Evolutionary conservation across 2,113 vertebrate species (phyloP).

Genomic region (Neotragus moschatus): DNA sequence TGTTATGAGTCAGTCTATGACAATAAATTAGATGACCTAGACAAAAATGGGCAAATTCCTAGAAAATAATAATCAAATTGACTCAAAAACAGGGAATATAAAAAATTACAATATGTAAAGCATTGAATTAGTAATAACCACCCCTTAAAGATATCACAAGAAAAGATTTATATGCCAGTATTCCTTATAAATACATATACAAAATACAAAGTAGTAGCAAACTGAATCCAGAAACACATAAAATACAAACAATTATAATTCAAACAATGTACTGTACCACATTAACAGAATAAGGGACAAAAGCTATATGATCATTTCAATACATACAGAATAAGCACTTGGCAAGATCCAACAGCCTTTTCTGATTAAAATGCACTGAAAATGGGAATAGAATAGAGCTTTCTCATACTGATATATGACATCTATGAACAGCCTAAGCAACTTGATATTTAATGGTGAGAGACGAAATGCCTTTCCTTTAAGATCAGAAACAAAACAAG

Average conservation of each 20-base stretch:
- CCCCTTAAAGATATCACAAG: not conserved
- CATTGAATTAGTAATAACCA: not conserved
- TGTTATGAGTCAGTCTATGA: not conserved
- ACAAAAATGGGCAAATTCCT: not conserved
- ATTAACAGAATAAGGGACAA: not conserved
- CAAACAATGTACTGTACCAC: not conserved
- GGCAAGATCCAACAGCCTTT: not conserved
- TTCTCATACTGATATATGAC: not conserved
- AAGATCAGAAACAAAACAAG: not conserved
- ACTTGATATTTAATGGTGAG: not conserved
- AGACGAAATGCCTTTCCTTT: not conserved
- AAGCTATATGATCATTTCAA: not conserved
- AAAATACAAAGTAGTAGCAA: not conserved
- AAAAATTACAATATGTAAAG: not conserved
- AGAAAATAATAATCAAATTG: not conserved
- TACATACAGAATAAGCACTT: not conserved
- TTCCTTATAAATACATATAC: not conserved
- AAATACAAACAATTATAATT: not conserved
- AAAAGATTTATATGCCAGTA: not conserved
- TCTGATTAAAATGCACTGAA: not conserved
- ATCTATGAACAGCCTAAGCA: not conserved
- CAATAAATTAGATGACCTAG: not conserved
- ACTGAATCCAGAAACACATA: not conserved
- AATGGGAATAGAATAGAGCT: not conserved
- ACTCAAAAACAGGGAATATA: not conserved